These are phyloP conservation scores for Magallana ariakensis DNA, from an alignment of 1,140 invertebrate genomes.

Conservation along the genomic window DNA sequence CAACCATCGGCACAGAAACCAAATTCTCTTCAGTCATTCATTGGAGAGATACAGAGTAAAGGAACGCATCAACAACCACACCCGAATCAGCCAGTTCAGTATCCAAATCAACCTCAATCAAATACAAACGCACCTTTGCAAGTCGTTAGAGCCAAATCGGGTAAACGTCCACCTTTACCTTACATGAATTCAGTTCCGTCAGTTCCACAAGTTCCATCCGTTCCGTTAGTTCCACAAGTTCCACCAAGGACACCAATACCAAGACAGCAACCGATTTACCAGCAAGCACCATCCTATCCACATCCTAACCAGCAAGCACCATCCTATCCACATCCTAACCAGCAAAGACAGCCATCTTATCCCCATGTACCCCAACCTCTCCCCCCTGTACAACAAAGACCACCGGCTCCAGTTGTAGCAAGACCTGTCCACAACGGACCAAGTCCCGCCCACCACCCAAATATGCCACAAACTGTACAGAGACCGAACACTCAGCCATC, in stretches of 20 bases:
- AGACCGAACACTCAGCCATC: background rate
- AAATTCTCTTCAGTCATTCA: background rate
- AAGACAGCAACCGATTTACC: background rate
- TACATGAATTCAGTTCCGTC: background rate
- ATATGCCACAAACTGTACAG: background rate
- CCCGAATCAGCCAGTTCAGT: background rate
- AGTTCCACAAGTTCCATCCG: background rate
- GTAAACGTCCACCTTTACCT: background rate
- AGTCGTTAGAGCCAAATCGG: slow-evolving; percentile 7
- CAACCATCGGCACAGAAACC: background rate
- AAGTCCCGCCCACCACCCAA: background rate
- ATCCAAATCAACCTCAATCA: background rate
- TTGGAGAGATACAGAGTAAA: background rate
- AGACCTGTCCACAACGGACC: background rate
- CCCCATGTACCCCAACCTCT: slow-evolving; percentile 1
- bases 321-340: slow-evolving; percentile 6
- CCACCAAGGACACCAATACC: no score
- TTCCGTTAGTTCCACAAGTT: background rate
- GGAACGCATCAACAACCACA: background rate
- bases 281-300: background rate
- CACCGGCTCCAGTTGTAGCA: no score
- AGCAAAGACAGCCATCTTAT: slow-evolving; percentile 8
- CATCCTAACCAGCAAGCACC: background rate
- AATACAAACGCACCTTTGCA: background rate
- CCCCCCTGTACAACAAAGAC: background rate